Conservation (phyloP, 1,140 invertebrate species). For the Drosophila bifasciata region DNA sequence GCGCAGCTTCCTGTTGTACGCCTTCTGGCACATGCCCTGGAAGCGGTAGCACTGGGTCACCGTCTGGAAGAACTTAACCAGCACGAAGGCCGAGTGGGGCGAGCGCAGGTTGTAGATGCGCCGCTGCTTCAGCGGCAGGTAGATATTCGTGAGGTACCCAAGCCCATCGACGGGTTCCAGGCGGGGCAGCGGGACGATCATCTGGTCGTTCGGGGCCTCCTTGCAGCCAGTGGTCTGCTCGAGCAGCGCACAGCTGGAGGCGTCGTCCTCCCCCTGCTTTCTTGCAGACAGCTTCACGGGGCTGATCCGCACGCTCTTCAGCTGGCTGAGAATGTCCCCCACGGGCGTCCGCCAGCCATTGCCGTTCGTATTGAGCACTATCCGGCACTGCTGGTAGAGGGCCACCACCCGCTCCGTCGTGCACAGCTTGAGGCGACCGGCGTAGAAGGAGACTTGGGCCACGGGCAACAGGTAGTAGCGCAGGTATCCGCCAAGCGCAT, state of each 20-base stretch:
- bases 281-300: constrained; percentile 26
- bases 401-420: constrained; percentile 57
- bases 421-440: constrained; percentile 61
- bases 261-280: constrained; percentile 32
- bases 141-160: constrained; percentile 67
- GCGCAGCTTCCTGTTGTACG: constrained; percentile 63
- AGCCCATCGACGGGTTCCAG: constrained; percentile 58
- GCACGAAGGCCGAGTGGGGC: constrained; percentile 46
- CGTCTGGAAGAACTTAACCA: constrained; percentile 69
- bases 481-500: constrained; percentile 75
- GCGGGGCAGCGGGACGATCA: constrained; percentile 72
- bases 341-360: constrained; percentile 69
- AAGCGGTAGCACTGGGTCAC: constrained; percentile 67
- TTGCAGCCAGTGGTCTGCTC: constrained; percentile 36
- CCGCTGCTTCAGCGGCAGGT: constrained; percentile 69
- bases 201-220: constrained; percentile 43
- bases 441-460: constrained; percentile 76
- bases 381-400: constrained; percentile 60
- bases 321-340: constrained; percentile 40
- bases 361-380: constrained; percentile 75
- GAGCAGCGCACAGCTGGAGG: constrained; percentile 53
- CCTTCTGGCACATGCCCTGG: constrained; percentile 47
- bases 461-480: constrained; percentile 69
- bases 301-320: constrained; percentile 35
- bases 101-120: constrained; percentile 74